phyloP scores from a whole-genome alignment of 2,888 invertebrate genomes.

The Nymphalis urticae region DNA sequence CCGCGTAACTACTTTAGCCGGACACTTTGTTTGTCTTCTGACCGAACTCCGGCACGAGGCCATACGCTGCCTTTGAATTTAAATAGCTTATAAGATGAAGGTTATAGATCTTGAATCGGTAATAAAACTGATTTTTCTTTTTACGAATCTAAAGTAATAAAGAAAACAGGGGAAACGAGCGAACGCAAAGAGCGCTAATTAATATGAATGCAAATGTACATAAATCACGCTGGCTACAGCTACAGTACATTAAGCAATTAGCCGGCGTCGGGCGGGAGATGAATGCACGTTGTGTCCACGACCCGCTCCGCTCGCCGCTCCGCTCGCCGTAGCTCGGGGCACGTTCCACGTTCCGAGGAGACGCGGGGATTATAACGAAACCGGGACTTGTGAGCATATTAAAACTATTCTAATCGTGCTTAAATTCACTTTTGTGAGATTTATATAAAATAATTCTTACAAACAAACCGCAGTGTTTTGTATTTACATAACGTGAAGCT shows the following conservation, averaged over 20 bases:
- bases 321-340: not conserved
- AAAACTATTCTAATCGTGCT: conserved; percentile 5
- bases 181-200: not conserved
- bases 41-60: not conserved
- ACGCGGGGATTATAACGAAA: not conserved
- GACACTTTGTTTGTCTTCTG: conserved; percentile 1
- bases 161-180: not conserved
- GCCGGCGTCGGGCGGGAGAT: conserved; percentile 4
- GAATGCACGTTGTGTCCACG: conserved; percentile 1
- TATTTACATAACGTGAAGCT: not conserved
- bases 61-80: not conserved
- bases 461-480: not conserved
- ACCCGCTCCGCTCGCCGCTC: not conserved
- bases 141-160: not conserved
- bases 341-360: too few species aligned
- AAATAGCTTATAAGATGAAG: not conserved
- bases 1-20: not conserved
- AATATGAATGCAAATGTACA: conserved; percentile 8
- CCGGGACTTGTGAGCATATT: not conserved
- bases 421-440: not conserved
- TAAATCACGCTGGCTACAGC: conserved; percentile 2
- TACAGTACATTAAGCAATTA: conserved; percentile 12
- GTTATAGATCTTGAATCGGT: not conserved
- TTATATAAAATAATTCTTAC: not conserved
- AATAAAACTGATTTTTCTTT: not conserved